Evolutionary conservation across 2,888 invertebrate genomes (phyloP).

Genomic region (Diplolepis rosae): DNA sequence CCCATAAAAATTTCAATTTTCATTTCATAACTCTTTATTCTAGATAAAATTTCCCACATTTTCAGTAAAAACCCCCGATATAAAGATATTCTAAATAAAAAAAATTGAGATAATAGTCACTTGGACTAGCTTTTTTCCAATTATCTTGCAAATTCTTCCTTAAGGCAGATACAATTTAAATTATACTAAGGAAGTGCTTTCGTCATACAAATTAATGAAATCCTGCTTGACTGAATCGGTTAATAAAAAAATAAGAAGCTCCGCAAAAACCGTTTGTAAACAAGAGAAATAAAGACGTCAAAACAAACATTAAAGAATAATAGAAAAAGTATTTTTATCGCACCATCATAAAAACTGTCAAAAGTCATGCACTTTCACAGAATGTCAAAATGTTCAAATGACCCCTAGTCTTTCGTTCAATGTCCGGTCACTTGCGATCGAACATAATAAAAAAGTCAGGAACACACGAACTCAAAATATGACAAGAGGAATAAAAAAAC

Average conservation of each 20-base stretch:
- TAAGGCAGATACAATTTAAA: background rate
- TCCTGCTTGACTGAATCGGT: background rate
- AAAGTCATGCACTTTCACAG: background rate
- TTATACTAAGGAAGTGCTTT: conserved; percentile 8
- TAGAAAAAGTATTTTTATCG: background rate
- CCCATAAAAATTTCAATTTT: too few species aligned
- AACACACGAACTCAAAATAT: background rate
- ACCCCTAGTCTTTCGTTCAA: conserved; percentile 17
- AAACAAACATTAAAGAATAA: background rate
- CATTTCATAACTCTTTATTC: too few species aligned
- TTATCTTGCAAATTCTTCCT: too few species aligned
- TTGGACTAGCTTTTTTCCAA: too few species aligned
- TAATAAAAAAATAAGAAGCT: background rate
- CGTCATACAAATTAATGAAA: background rate
- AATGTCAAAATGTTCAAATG: conserved; percentile 1
- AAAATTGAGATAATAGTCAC: too few species aligned
- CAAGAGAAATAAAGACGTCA: background rate
- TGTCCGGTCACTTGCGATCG: conserved; percentile 18
- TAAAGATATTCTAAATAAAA: too few species aligned
- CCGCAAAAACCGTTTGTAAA: background rate
- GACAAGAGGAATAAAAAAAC: background rate
- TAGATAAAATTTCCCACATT: too few species aligned
- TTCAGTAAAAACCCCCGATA: too few species aligned
- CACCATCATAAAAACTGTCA: background rate
- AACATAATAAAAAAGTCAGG: conserved; percentile 1